Percentiles rank a stretch among this genome's conserved stretches.
Evolutionary conservation across 2,888 invertebrate genomes (phyloP).

Genomic region (Ariolimax columbianus): DNA sequence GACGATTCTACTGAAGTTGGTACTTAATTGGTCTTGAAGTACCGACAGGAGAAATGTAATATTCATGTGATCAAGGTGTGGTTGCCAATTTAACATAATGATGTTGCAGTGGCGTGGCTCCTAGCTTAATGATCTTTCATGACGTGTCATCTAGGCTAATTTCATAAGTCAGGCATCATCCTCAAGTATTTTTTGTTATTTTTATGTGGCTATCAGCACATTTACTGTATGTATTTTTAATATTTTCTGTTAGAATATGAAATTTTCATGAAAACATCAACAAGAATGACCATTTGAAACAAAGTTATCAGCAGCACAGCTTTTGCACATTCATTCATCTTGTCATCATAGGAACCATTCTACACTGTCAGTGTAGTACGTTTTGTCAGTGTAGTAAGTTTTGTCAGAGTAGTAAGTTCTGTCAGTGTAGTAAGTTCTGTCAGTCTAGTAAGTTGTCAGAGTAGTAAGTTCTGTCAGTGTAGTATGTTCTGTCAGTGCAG

Average conservation of each 20-base stretch:
- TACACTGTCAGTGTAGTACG: slow-evolving; percentile 4
- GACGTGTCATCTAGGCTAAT: background rate
- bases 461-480: too few species aligned
- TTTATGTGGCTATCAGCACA: background rate
- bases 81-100: too few species aligned
- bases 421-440: too few species aligned
- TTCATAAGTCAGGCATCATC: background rate
- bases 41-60: background rate
- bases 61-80: background rate
- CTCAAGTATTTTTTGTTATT: background rate
- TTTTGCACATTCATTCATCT: background rate
- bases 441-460: too few species aligned
- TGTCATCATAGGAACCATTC: slow-evolving; percentile 13
- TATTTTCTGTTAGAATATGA: background rate
- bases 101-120: too few species aligned
- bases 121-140: too few species aligned
- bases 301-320: slow-evolving; percentile 26
- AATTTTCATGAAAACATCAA: background rate
- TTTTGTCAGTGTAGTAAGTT: too few species aligned
- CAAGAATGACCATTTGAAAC: background rate
- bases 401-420: too few species aligned
- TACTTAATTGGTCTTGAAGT: background rate
- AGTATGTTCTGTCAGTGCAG: too few species aligned
- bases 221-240: background rate
- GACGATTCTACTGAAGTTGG: too few species aligned